Conservation (phyloP, 2,113 vertebrate genomes). For the Oostethus manadensis region DNA sequence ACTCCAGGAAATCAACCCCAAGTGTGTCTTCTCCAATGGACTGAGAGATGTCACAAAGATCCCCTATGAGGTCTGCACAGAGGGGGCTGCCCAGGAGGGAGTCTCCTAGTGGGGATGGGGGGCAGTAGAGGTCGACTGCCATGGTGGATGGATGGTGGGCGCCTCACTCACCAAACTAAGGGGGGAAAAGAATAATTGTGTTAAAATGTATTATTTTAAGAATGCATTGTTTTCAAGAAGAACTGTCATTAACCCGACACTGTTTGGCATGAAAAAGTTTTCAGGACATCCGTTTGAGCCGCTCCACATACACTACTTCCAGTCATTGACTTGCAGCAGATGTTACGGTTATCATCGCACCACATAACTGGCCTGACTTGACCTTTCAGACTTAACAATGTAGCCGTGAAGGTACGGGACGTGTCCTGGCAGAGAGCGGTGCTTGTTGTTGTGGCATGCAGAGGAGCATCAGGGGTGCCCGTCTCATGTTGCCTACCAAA, state of each 20-base stretch:
- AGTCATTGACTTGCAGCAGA: conserved; percentile 26
- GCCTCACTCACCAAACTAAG: conserved; percentile 63
- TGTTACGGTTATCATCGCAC: conserved; percentile 6
- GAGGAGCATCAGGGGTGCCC: too few relatives aligned
- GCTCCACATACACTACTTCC: conserved; percentile 25
- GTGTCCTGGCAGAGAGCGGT: neutral
- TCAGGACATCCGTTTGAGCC: conserved; percentile 45
- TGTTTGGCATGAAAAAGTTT: conserved; percentile 4
- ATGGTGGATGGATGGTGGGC: conserved; percentile 56
- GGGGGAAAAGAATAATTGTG: neutral
- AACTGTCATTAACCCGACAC: too few relatives aligned
- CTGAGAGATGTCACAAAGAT: conserved; percentile 79
- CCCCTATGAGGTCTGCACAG: conserved; percentile 84
- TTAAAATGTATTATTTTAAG: neutral
- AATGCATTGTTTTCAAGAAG: too few relatives aligned
- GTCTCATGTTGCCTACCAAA: neutral
- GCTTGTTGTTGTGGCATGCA: neutral
- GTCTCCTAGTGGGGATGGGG: conserved; percentile 78
- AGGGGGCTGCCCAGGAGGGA: conserved; percentile 82
- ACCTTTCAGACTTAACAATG: neutral
- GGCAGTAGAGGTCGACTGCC: conserved; percentile 78
- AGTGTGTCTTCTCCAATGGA: conserved; percentile 77
- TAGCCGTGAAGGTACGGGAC: neutral
- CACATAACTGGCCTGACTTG: neutral
- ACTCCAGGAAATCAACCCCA: conserved; percentile 78